Base-by-base conservation (phyloP, 2,797 vertebrate species). In the Molossus molossus region DNA sequence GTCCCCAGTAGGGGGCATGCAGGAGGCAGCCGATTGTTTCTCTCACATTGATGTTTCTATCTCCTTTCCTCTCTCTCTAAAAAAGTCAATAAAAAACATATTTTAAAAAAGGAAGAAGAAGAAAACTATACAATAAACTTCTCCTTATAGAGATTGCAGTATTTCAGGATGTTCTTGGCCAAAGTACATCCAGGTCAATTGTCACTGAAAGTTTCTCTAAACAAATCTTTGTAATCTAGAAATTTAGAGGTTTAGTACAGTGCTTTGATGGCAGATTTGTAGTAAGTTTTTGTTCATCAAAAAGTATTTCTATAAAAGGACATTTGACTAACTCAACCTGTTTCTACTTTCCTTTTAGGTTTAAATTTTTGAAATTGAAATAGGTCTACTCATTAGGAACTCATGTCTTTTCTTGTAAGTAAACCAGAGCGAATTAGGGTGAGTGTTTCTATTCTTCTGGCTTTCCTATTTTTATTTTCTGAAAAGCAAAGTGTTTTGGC, bases 401-500 rank as follows among this genome's bases (percentile, higher is more conserved):
- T 98, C 98, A 99, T 99, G 98, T 99, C 98, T 98, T 99, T 99
- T 97, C 98, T 99, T 97, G 98, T 99, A 98, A 99, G 98, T 99
- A 98, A 98, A 98, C 98, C 98, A 98, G 98, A 98, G 90, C 98
- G 98, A 90, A 98, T 98, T 97, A 98, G 98, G 98, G 98, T 98
- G 98, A 98, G 98, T 98, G 98, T 98, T 98, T 92, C 97, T 97
- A 57, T 87, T 95, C 53, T 98, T 98, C 89, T 97, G 88, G 73
- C 87, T 92, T 98, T 97, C 89, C 89, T 92, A 4, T 94, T 90
- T 95, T 95, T 94, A 84, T 96, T 94, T 95, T 96, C 97, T 95
- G 17, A 40, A 48, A 87, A 97, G 21, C 96, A 86, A n/a, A 93
- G n/a, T 84, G 60, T 89, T 91, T 95, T 82, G 76, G 72, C 33